These are phyloP conservation scores for Tyria jacobaeae DNA, from an alignment of 2,888 invertebrate species.

Conservation along the genomic window DNA sequence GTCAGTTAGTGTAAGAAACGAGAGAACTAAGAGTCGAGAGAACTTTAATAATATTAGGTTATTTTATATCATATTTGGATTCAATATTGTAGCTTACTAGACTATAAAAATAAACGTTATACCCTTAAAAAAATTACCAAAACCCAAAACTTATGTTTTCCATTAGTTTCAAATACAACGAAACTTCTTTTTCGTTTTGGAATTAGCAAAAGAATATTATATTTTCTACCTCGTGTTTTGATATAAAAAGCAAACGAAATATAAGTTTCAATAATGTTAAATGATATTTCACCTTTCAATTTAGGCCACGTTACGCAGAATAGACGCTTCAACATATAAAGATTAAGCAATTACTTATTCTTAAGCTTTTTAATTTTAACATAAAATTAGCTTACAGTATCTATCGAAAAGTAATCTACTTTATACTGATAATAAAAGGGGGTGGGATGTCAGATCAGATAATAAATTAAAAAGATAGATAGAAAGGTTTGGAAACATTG, in stretches of 20 bases:
- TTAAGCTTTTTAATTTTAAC: too few species aligned
- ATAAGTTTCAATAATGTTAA: too few species aligned
- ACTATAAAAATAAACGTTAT: not conserved
- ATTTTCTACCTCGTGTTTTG: not conserved
- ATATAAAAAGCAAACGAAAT: constrained; percentile 8
- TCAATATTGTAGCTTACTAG: not conserved
- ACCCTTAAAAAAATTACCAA: constrained; percentile 2
- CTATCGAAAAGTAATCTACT: too few species aligned
- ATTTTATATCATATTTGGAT: not conserved
- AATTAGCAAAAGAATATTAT: constrained; percentile 13
- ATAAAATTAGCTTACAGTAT: too few species aligned
- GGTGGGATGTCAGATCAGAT: too few species aligned
- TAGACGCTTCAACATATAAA: too few species aligned
- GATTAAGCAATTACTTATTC: too few species aligned
- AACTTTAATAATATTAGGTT: not conserved
- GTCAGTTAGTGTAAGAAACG: constrained; percentile 1
- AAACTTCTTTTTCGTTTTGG: constrained; percentile 14
- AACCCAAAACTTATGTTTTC: constrained; percentile 8
- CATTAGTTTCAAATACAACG: constrained; percentile 8
- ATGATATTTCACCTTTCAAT: too few species aligned
- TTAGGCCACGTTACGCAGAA: too few species aligned
- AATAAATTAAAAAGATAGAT: too few species aligned
- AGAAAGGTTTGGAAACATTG: too few species aligned
- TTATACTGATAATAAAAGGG: too few species aligned
- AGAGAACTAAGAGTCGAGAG: constrained; percentile 1